A percentile compares a stretch with the other conserved stretches of the same genome.
Conservation (phyloP, 1,140 invertebrate genomes). For the Drosophila ananassae region DNA sequence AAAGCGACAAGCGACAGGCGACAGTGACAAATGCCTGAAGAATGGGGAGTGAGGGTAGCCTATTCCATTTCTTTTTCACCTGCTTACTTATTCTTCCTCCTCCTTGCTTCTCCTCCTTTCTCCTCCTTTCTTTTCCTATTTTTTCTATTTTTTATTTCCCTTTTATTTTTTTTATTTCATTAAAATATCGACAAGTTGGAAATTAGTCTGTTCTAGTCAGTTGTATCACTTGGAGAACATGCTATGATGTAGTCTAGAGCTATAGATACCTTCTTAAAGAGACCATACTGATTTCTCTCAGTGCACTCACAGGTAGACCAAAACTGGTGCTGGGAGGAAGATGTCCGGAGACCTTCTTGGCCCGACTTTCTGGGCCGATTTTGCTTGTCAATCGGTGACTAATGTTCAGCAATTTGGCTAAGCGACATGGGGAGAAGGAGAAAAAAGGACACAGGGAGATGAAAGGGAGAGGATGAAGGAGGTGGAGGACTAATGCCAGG, state of each 20-base stretch:
- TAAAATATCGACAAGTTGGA: conserved; percentile 70
- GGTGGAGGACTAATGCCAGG: not conserved
- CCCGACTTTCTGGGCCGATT: conserved; percentile 35
- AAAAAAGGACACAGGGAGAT: not conserved
- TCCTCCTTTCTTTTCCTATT: conserved; percentile 3
- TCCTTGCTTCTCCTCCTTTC: too few species aligned
- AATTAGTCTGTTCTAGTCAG: conserved; percentile 43
- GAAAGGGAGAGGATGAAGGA: not conserved
- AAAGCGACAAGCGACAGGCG: conserved; percentile 13
- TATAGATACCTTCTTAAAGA: too few species aligned
- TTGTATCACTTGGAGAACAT: not conserved
- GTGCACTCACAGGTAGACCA: conserved; percentile 25
- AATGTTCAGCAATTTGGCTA: conserved; percentile 82
- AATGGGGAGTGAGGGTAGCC: conserved; percentile 28
- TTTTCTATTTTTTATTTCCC: not conserved
- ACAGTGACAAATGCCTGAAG: conserved; percentile 54
- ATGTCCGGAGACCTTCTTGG: conserved; percentile 32
- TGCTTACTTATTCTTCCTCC: not conserved
- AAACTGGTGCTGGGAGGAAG: not conserved
- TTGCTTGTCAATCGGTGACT: conserved; percentile 79
- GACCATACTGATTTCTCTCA: not conserved
- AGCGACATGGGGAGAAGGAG: conserved; percentile 65
- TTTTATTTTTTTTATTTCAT: conserved; percentile 47
- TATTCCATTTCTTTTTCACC: not conserved
- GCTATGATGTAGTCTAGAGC: not conserved